Evolutionary conservation across 2,797 vertebrate species (phyloP), one percentile per base, ranked within the genome.

Genomic region (Echeneis naucrates): DNA sequence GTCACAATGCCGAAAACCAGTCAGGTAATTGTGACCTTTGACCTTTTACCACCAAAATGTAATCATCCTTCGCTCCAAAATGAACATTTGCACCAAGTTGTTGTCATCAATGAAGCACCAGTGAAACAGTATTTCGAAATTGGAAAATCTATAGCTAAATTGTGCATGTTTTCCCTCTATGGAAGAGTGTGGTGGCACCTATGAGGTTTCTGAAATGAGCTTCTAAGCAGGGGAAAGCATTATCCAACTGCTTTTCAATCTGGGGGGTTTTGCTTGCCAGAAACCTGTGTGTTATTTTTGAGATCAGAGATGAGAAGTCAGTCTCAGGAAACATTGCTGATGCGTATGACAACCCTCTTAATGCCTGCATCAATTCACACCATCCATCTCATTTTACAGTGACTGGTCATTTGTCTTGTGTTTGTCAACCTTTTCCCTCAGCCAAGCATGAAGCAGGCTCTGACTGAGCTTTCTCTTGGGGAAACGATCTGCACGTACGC

Each of bases 331-430:
- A 81, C 78, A 86, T 67, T 77, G 73, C 84, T 73, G 73, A 88
- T 79, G 75, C 53, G 38, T 82, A 78, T 84, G 77, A 90, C 84
- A 78, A 67, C 61, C 62, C 72, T 42, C 61, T 81, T 87, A 87
- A 90, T 78, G 72, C 51, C 68, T 78, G 85, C 73, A 68, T 82
- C 80, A 87, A 71, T 89, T 89, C 81, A 87, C 88, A 81, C 82
- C 84, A 75, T 83, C 83, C 75, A 70, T 88, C 81, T 89, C 82
- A 77, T 88, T 91, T 92, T 85, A 88, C 91, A 82, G 72, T 84
- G 84, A 77, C 85, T 86, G 87, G 68, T 83, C 87, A 86, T 91
- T 89, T 88, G 77, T 89, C 79, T 87, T 47, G 3, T 89, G 86
- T 91, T 92, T 92, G 90, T 90, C 88, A 90, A 87, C 81, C 58